Evolutionary conservation across 2,888 invertebrate species (phyloP).

Genomic region (Mactromeris polynyma): DNA sequence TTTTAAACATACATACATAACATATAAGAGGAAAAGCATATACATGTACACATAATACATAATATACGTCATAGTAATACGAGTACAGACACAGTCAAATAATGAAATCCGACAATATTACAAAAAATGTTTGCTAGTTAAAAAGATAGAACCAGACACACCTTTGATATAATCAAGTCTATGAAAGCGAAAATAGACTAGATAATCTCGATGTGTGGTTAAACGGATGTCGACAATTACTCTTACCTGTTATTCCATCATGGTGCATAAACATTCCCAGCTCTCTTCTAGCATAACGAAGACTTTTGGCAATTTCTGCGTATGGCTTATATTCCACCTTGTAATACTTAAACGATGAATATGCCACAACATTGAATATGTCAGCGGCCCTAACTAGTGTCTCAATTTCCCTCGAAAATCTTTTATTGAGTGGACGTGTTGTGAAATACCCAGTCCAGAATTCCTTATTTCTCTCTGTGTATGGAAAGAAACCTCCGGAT

Average conservation of each 20-base stretch:
- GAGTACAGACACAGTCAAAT: no score
- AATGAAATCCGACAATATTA: no score
- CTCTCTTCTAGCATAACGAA: conserved; percentile 91
- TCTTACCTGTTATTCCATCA: conserved; percentile 99
- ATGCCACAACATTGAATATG: conserved; percentile 80
- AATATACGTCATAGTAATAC: no score
- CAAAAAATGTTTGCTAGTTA: no score
- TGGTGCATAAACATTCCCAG: conserved; percentile 98
- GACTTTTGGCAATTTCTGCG: conserved; percentile 66
- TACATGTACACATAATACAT: no score
- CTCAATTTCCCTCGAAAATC: conserved; percentile 89
- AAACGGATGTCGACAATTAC: no score
- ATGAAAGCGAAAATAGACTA: no score
- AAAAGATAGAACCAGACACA: no score
- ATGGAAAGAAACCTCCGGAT: conserved; percentile 99
- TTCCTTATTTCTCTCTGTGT: conserved; percentile 94
- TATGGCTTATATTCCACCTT: conserved; percentile 63
- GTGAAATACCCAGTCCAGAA: conserved; percentile 99
- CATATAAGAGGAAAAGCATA: no score
- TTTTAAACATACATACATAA: no score
- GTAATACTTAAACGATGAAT: conserved; percentile 74
- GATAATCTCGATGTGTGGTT: no score
- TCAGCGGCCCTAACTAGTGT: conserved; percentile 84
- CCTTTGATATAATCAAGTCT: no score
- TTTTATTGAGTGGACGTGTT: conserved; percentile 92